Percentiles rank a stretch among this genome's conserved stretches.
These are phyloP conservation scores for Papilio polyxenes DNA, from an alignment of 1,140 invertebrate species.

Conservation along the genomic window DNA sequence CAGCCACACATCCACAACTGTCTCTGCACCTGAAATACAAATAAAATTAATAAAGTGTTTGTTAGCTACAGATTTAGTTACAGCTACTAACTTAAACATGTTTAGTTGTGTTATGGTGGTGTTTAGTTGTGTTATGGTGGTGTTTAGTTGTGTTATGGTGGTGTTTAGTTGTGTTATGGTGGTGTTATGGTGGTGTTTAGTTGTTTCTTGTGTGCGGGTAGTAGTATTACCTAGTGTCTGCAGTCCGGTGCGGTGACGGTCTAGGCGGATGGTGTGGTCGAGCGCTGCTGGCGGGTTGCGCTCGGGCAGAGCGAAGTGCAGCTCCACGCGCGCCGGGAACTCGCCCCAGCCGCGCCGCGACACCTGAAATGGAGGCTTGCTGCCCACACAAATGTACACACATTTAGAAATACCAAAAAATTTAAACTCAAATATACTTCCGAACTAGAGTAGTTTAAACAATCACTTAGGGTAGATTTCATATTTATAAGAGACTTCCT, in stretches of 20 bases:
- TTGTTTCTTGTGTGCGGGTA: background rate
- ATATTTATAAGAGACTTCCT: too few species aligned
- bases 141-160: background rate
- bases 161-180: background rate
- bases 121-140: background rate
- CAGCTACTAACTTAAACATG: background rate
- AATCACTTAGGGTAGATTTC: too few species aligned
- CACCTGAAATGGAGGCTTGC: slow-evolving; percentile 90
- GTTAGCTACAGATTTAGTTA: slow-evolving; percentile 35
- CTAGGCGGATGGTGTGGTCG: slow-evolving; percentile 91
- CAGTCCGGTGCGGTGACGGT: slow-evolving; percentile 91
- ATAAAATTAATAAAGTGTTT: background rate
- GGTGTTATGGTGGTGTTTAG: background rate
- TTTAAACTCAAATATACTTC: too few species aligned
- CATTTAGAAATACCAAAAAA: background rate
- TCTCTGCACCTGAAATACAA: slow-evolving; percentile 85
- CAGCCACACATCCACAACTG: slow-evolving; percentile 86
- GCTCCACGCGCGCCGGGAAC: slow-evolving; percentile 90
- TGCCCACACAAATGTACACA: slow-evolving; percentile 56
- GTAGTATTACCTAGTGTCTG: slow-evolving; percentile 85
- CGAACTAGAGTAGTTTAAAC: too few species aligned
- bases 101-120: background rate
- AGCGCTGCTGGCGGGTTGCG: slow-evolving; percentile 90
- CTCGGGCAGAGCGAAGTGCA: slow-evolving; percentile 87
- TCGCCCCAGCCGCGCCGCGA: slow-evolving; percentile 94